A percentile compares a stretch with the other conserved stretches of the same genome.
phyloP scores from a whole-genome alignment of 2,888 invertebrate species.

The Meganola albula region DNA sequence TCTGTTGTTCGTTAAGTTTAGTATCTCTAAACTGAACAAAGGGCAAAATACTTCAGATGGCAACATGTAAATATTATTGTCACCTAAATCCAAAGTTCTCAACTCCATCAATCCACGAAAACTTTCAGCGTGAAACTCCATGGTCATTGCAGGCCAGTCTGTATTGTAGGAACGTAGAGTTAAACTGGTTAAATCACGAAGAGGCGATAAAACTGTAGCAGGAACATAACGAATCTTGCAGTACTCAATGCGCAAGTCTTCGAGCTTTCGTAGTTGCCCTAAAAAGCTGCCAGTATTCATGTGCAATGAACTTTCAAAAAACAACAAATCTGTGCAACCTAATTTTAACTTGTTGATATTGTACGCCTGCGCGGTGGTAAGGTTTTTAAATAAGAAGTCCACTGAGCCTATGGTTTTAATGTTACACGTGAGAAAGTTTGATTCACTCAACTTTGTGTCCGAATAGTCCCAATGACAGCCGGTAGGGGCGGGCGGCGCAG shows the following conservation, averaged over 20 bases:
- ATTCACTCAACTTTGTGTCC: slow-evolving; percentile 75
- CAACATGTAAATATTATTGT: slow-evolving; percentile 86
- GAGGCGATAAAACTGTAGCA: slow-evolving; percentile 81
- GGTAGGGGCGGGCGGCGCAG: slow-evolving; percentile 79
- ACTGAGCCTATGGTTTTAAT: slow-evolving; percentile 85
- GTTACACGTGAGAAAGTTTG: slow-evolving; percentile 81
- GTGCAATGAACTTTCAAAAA: slow-evolving; percentile 84
- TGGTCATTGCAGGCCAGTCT: slow-evolving; percentile 88
- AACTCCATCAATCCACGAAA: slow-evolving; percentile 83
- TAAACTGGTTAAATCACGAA: slow-evolving; percentile 82
- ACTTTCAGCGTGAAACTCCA: slow-evolving; percentile 86
- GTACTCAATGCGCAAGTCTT: slow-evolving; percentile 84
- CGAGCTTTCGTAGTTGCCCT: slow-evolving; percentile 81
- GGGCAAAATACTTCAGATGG: slow-evolving; percentile 86
- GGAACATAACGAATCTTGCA: slow-evolving; percentile 88
- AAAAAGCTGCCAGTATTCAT: slow-evolving; percentile 80
- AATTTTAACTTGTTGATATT: slow-evolving; percentile 82
- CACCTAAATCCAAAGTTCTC: slow-evolving; percentile 82
- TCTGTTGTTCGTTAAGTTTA: slow-evolving; percentile 87
- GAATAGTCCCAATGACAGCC: slow-evolving; percentile 86
- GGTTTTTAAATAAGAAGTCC: slow-evolving; percentile 82
- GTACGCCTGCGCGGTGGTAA: slow-evolving; percentile 83
- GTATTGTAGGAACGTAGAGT: slow-evolving; percentile 85
- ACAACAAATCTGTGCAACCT: slow-evolving; percentile 84
- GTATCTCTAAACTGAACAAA: slow-evolving; percentile 80